Evolutionary conservation across 1,140 invertebrate genomes (phyloP), one percentile per base, ranked within the genome.

Genomic region (Drosophila sulfurigaster): DNA sequence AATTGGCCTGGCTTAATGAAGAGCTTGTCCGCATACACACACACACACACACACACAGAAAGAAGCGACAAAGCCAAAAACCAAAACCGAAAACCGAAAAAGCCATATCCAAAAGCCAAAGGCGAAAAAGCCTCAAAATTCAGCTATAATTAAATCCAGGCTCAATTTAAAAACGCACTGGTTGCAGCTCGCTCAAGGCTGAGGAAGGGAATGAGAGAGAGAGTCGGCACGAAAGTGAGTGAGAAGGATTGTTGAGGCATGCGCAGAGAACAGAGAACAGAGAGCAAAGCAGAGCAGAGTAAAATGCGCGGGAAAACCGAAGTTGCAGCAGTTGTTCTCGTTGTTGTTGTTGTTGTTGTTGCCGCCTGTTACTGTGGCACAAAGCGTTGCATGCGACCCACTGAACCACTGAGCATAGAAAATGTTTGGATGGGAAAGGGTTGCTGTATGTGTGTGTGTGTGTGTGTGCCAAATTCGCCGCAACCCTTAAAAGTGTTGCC

Each of bases 401-500:
- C 81, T 89, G 85, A 89, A 85, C 85, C 85, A 89, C 85, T 89
- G 72, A 65, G 77, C 58, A 49, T 56, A 32, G n/a, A 35, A 5
- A 46, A 28, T 8, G 49, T 11, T 6, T 8, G 30, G 56, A 4
- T 15, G 41, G 25, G 35, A 52, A 20, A 32, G 51, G 68, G 65
- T 56, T 75, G 85, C 68, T 32, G 7, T 25, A 0, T 15, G 15
- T 6, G n/a, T 8, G 67, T 38, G 7, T 38, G 35, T 10, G 5
- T 38, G 35, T 38, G 35, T 69, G 46, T 65, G 65, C 56, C 51
- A 46, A 82, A 87, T 83, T 89, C 85, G 85, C 85, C 81, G 85
- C 85, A 89, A 89, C 85, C 85, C 85, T 89, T 89, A 83, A 89
- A 88, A 89, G 81, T 85, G 85, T 89, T 85, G 86, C 75, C 81